Evolutionary conservation across 2,797 vertebrate genomes (phyloP), one percentile per base, ranked within the genome.

Genomic region (Kryptopterus vitreolus): DNA sequence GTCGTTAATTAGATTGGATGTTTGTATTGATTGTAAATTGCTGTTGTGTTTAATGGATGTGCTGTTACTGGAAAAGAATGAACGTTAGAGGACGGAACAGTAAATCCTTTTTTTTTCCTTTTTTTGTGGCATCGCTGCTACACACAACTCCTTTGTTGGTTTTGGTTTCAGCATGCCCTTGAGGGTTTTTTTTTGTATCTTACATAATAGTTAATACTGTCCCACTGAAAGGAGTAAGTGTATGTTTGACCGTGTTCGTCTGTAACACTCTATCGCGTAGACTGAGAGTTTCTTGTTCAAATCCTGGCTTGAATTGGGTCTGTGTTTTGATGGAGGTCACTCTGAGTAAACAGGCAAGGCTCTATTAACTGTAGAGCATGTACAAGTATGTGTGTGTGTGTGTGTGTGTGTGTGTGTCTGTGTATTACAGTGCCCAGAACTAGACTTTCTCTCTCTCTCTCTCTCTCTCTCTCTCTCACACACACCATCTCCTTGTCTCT

Each of bases 321-420:
- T 90, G 89, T 92, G 91, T 92, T 92, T 84, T 1, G 76, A 81
- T 76, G 20, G 52, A 87, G 85, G 88, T 86, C 87, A 83, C 88
- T 79, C 80, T 83, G 87, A 88, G 87, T 87, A 91, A 91, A 92
- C 89, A 90, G 86, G 88, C 81, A 82, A 85, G 84, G 86, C 84
- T 88, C 81, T 85, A 86, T 78, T 55, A 82, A 61, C 81, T 38
- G n/a, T 43, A 12, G 31, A 16, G 20, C 18, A 0, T 53, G 35
- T 46, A 7, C 78, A 74, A 78, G 24, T 83, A 81, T 75, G 80
- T 80, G 72, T 35, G 78, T 24, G 0, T 48, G 33, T 48, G 50
- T 8, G 12, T 53, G 31, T 43, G 48, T 52, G 18, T 31, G 6
- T 82, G 81, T 76, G 81, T 80, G 70, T 48, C 78, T 22, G 3